These are phyloP conservation scores for Tetranychus urticae DNA, from an alignment of 1,140 invertebrate genomes.

Conservation along the genomic window DNA sequence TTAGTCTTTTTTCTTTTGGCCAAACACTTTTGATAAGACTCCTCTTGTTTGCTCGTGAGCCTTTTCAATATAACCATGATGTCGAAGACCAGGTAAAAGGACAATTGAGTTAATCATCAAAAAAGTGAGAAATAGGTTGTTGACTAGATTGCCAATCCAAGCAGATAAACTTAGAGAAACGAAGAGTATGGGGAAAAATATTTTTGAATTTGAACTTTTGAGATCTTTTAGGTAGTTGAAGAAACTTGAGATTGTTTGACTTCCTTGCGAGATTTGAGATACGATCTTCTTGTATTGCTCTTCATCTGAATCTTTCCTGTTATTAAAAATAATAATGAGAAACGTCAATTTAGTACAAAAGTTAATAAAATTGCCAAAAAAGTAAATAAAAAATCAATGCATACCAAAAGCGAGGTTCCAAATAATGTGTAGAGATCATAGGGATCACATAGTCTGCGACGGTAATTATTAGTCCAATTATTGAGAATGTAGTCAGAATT, in stretches of 20 bases:
- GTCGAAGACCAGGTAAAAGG: constrained; percentile 23
- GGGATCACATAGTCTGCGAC: constrained; percentile 53
- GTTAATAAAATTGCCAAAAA: too few species aligned
- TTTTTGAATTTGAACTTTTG: constrained; percentile 35
- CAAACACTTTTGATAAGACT: too few species aligned
- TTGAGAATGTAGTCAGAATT: constrained; percentile 45
- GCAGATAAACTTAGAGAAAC: constrained; percentile 34
- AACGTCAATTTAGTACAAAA: too few species aligned
- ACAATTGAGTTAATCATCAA: constrained; percentile 24
- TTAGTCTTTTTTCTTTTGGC: too few species aligned
- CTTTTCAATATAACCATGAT: constrained; percentile 11
- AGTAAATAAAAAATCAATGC: background rate
- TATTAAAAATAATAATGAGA: background rate
- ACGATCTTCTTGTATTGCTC: constrained; percentile 52
- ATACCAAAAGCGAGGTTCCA: constrained; percentile 37
- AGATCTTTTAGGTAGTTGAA: constrained; percentile 21
- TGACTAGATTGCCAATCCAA: constrained; percentile 50
- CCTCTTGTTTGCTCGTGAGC: too few species aligned
- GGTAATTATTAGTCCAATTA: constrained; percentile 39
- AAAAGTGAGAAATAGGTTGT: constrained; percentile 57
- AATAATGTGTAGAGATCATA: constrained; percentile 36
- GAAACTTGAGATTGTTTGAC: constrained; percentile 23
- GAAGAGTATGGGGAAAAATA: constrained; percentile 48
- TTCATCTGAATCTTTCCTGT: constrained; percentile 43
- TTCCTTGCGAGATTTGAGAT: constrained; percentile 24